Evolutionary conservation across 2,113 vertebrate species (phyloP), one percentile per base, ranked within the genome.

Genomic region (Leptobrachium leishanense): DNA sequence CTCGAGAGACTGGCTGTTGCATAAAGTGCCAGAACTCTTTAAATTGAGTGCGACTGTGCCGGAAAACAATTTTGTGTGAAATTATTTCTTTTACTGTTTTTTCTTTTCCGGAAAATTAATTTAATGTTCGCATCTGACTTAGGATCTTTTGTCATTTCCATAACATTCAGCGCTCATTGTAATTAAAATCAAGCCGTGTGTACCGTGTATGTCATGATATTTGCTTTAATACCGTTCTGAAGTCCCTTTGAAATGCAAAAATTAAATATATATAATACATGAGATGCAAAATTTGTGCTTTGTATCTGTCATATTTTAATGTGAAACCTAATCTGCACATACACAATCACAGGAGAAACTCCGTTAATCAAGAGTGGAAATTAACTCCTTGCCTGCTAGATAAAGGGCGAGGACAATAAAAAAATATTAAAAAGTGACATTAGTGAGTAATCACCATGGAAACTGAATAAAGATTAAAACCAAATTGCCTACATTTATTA

Each of bases 171-270:
- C 53, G 55, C 68, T 67, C 41, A n/a, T 40, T 46, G 65, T 41
- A 73, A 67, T 73, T 68, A 31, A 44, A 79, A 79, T 79, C 68
- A 73, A 79, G 68, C 55, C 69, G 6, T 79, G 62, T 74, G 63
- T 11, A 73, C 54, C 67, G 63, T 66, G 72, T 79, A 79, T 79
- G 70, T 74, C 70, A 79, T 68, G 70, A 50, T 79, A 79, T 73
- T 79, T 79, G 50, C 9, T 46, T 11, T 68, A 68, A 79, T 79
- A 20, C 70, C 73, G 63, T 44, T 65, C 66, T 40, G 41, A 65
- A 72, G 72, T 66, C 72, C 43, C 44, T 72, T 43, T 31, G 63
- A 72, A 79, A 79, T 54, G 54, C 44, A 65, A 8, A 15, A 62
- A 43, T 79, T 65, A 79, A 12, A 13, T 10, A 59, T 59, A 59